Evolutionary conservation across 2,888 invertebrate species (phyloP).

Genomic region (Chouioia cunea): DNA sequence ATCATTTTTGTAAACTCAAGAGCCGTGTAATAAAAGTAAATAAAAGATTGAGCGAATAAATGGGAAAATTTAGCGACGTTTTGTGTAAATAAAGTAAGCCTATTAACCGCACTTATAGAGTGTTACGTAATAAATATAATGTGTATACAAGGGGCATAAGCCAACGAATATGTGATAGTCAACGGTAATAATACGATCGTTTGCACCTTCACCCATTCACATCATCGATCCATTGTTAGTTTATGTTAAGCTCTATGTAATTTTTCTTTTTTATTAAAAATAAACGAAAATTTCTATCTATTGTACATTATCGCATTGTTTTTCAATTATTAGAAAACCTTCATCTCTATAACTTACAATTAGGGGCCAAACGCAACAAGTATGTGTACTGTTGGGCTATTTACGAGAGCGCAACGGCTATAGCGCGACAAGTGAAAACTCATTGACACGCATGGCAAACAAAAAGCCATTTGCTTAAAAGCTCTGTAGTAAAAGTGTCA

Average conservation of each 20-base stretch:
- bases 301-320: background rate
- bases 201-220: conserved; percentile 58
- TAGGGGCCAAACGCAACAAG: no score
- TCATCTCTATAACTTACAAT: no score
- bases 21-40: conserved; percentile 4
- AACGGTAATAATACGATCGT: conserved; percentile 58
- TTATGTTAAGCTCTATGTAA: conserved; percentile 55
- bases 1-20: conserved; percentile 20
- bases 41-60: background rate
- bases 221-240: conserved; percentile 54
- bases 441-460: no score
- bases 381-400: no score
- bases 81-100: conserved; percentile 24
- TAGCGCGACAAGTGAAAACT: no score
- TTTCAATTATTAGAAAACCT: no score
- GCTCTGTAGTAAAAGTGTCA: no score
- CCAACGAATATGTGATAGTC: conserved; percentile 62
- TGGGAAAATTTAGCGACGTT: conserved; percentile 34
- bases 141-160: conserved; percentile 48
- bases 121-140: conserved; percentile 45
- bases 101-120: conserved; percentile 35
- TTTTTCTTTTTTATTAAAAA: conserved; percentile 59
- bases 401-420: no score
- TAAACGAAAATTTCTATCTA: conserved; percentile 57
- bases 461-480: no score